These are phyloP conservation scores for Platynereis dumerilii DNA, from an alignment of 2,888 invertebrate genomes.

Conservation along the genomic window DNA sequence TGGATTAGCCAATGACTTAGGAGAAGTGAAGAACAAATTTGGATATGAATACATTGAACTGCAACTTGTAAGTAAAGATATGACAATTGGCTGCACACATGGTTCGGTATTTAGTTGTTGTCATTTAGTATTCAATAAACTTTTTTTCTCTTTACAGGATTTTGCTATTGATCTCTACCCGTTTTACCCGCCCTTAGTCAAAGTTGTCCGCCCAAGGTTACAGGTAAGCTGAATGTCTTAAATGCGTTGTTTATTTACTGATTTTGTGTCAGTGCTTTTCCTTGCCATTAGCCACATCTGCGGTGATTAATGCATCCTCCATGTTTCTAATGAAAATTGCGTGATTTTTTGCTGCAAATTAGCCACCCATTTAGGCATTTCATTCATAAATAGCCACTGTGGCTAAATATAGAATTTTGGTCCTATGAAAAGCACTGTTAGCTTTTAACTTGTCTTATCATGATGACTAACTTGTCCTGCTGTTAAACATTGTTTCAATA, in stretches of 20 bases:
- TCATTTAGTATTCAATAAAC: neutral
- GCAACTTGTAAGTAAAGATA: conserved; percentile 47
- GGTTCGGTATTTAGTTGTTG: neutral
- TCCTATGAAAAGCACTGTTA: too few species aligned
- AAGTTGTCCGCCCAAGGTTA: conserved; percentile 58
- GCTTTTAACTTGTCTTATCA: too few species aligned
- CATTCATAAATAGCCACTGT: too few species aligned
- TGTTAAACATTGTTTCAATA: too few species aligned
- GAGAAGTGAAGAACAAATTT: conserved; percentile 45
- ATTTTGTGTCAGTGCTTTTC: too few species aligned
- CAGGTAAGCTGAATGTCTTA: conserved; percentile 41
- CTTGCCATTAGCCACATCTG: too few species aligned
- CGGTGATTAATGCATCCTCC: too few species aligned
- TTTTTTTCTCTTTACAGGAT: conserved; percentile 42
- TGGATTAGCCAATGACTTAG: conserved; percentile 50
- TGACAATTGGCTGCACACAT: neutral
- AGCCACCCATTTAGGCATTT: too few species aligned
- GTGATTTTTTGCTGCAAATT: too few species aligned
- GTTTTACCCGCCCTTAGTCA: conserved; percentile 62
- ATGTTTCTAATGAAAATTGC: too few species aligned
- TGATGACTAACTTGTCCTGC: too few species aligned
- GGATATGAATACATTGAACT: conserved; percentile 60
- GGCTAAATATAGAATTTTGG: too few species aligned
- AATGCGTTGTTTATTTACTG: neutral
- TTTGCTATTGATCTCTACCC: conserved; percentile 62